Percentiles rank a stretch among this genome's conserved stretches.
These are phyloP conservation scores for Malacoctenus gilli DNA, from an alignment of 2,797 vertebrate species.

Conservation along the genomic window DNA sequence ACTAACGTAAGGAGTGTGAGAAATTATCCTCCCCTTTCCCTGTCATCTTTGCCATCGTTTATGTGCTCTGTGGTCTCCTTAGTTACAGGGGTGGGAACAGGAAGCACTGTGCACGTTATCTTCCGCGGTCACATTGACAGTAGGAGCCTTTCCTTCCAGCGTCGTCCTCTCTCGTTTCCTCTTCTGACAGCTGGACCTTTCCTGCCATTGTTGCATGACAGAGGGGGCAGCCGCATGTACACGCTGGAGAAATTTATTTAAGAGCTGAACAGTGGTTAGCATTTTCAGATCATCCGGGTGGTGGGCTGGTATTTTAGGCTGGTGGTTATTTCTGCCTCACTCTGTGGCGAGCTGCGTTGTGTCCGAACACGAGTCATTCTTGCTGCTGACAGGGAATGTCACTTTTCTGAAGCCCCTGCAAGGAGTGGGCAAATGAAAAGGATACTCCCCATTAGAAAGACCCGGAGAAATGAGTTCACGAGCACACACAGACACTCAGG, in stretches of 20 bases:
- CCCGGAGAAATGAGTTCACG: constrained; percentile 20
- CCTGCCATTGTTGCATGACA: constrained; percentile 75
- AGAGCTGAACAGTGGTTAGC: constrained; percentile 24
- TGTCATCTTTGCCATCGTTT: constrained; percentile 28
- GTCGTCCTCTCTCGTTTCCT: constrained; percentile 58
- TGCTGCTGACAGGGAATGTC: constrained; percentile 14
- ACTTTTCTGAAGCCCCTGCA: background rate
- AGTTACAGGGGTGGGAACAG: constrained; percentile 61
- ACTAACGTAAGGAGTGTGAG: constrained; percentile 1
- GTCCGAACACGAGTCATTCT: background rate
- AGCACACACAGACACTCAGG: constrained; percentile 6
- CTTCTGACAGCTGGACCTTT: constrained; percentile 75
- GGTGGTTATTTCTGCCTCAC: background rate
- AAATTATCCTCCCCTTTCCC: constrained; percentile 11
- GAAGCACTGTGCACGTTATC: constrained; percentile 76
- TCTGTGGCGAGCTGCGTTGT: background rate
- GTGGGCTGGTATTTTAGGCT: background rate
- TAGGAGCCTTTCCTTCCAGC: constrained; percentile 75
- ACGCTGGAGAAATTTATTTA: constrained; percentile 33
- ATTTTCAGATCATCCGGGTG: constrained; percentile 16
- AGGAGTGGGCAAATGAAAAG: constrained; percentile 11
- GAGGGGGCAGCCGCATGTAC: constrained; percentile 27
- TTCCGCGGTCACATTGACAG: constrained; percentile 72
- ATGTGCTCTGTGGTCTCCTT: constrained; percentile 40
- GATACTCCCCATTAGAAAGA: constrained; percentile 7